Evolutionary conservation across 2,113 vertebrate genomes (phyloP).

Genomic region (Erinaceus europaeus): DNA sequence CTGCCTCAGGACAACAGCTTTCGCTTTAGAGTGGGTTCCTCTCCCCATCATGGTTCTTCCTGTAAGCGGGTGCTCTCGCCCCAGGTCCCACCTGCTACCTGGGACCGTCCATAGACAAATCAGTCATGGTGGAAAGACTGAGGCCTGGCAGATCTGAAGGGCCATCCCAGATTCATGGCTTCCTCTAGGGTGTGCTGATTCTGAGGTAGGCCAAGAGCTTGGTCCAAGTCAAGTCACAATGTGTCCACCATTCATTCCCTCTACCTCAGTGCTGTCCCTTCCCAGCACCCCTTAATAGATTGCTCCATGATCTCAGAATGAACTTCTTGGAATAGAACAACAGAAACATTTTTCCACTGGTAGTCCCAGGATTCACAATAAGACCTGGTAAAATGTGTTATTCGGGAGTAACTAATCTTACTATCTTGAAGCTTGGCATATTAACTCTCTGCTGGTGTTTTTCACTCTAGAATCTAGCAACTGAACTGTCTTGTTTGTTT

Average conservation of each 20-base stretch:
- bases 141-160: background rate
- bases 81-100: too few relatives aligned
- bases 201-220: background rate
- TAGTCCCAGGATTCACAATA: background rate
- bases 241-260: too few relatives aligned
- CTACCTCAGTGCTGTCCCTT: too few relatives aligned
- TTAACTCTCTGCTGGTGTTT: conserved; percentile 4
- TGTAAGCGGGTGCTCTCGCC: too few relatives aligned
- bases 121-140: too few relatives aligned
- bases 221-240: background rate
- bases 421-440: background rate
- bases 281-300: too few relatives aligned
- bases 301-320: too few relatives aligned
- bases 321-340: too few relatives aligned
- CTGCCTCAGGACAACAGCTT: too few relatives aligned
- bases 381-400: background rate
- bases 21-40: background rate
- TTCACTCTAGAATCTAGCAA: background rate
- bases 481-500: too few relatives aligned
- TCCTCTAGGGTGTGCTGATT: background rate
- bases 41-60: background rate
- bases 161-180: background rate
- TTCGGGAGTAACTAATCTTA: background rate
- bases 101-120: too few relatives aligned
- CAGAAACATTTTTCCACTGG: background rate